phyloP scores from a whole-genome alignment of 2,888 invertebrate genomes.

The Julus scandinavius region DNA sequence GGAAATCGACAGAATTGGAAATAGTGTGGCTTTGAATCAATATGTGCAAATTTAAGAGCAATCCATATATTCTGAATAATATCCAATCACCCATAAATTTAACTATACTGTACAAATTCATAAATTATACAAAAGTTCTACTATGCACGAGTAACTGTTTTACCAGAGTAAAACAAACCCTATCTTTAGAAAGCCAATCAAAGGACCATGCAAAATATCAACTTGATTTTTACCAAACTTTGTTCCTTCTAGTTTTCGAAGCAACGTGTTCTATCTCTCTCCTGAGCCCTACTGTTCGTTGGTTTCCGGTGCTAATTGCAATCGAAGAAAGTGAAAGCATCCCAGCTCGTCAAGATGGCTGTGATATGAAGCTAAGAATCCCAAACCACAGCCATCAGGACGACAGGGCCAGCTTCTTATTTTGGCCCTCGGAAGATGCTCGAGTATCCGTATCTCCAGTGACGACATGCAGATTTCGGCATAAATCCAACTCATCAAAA shows the following conservation, averaged over 20 bases:
- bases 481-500: constrained; percentile 86
- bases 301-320: not conserved
- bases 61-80: too few relatives aligned
- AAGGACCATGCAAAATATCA: too few relatives aligned
- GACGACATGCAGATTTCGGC: constrained; percentile 11
- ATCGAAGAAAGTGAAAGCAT: constrained; percentile 54
- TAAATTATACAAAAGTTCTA: too few relatives aligned
- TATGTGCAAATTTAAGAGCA: too few relatives aligned
- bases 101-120: too few relatives aligned
- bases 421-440: constrained; percentile 36
- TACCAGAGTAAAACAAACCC: too few relatives aligned
- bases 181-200: too few relatives aligned
- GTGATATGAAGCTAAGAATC: constrained; percentile 62
- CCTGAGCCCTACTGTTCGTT: not conserved
- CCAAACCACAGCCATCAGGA: constrained; percentile 59
- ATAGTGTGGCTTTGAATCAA: too few relatives aligned
- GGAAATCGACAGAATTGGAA: too few relatives aligned
- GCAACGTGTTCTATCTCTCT: not conserved
- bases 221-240: too few relatives aligned
- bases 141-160: too few relatives aligned
- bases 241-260: not conserved
- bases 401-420: constrained; percentile 56
- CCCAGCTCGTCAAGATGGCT: constrained; percentile 63
- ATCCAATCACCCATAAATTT: too few relatives aligned
- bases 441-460: not conserved